A percentile compares a stretch with the other conserved stretches of the same genome.
Conservation (phyloP, 2,113 vertebrate species). For the Pao palembangensis region DNA sequence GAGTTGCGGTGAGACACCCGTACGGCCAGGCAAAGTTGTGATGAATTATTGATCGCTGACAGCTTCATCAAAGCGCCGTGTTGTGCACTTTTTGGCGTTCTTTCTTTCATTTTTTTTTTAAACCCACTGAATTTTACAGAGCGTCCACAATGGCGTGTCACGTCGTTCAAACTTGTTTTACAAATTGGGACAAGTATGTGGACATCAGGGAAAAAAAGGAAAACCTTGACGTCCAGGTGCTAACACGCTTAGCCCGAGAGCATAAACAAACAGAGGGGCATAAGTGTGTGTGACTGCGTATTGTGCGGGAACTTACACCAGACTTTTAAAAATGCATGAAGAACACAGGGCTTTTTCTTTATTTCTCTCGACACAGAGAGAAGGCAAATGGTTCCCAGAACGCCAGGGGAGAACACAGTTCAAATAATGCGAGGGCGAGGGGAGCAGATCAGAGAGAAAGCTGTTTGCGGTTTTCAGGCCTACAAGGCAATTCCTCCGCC, state of each 20-base stretch:
- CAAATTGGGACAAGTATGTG: conserved; percentile 76
- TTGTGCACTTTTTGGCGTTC: conserved; percentile 74
- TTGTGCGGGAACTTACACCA: conserved; percentile 59
- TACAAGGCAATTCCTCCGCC: conserved; percentile 78
- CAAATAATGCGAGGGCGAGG: conserved; percentile 76
- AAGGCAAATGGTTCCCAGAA: conserved; percentile 78
- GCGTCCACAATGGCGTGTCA: conserved; percentile 79
- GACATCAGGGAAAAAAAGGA: conserved; percentile 52
- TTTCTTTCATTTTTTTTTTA: conserved; percentile 51
- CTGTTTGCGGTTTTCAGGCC: conserved; percentile 78
- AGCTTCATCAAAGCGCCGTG: conserved; percentile 71
- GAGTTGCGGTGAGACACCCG: conserved; percentile 72
- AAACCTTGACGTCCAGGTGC: conserved; percentile 65
- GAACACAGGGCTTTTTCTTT: conserved; percentile 74
- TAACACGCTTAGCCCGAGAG: conserved; percentile 73
- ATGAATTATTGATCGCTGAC: conserved; percentile 81
- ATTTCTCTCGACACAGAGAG: conserved; percentile 70
- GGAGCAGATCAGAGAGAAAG: conserved; percentile 78
- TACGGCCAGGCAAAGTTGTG: conserved; percentile 68
- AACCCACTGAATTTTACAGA: conserved; percentile 71
- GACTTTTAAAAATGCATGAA: conserved; percentile 86
- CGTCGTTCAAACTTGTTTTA: conserved; percentile 78
- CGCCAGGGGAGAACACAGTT: conserved; percentile 82
- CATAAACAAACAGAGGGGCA: conserved; percentile 38
- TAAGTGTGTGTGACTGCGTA: conserved; percentile 27